Percentiles rank a stretch among this genome's conserved stretches.
Conservation (phyloP, 2,797 vertebrate genomes). For the Darevskia mixta region DNA sequence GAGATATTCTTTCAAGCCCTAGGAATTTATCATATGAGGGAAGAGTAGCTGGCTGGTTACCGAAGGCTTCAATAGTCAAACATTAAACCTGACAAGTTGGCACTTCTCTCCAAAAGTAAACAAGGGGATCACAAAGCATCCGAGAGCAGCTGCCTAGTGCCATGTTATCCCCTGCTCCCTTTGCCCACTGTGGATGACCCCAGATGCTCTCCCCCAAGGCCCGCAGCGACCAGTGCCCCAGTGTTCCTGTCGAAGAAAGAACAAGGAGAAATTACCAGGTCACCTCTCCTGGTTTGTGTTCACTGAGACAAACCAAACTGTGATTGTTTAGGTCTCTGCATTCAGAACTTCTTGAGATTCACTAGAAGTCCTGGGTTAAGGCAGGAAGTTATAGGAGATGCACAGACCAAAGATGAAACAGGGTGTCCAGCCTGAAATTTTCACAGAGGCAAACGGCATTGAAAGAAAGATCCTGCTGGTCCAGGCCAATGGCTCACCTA, state of each 20-base stretch:
- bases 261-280: slow-evolving; percentile 5
- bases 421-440: too few relatives aligned
- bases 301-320: not conserved
- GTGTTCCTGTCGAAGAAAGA: not conserved
- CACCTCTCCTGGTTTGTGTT: not conserved
- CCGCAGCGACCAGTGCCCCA: not conserved
- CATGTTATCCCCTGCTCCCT: not conserved
- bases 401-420: too few relatives aligned
- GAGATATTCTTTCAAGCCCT: not conserved
- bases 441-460: too few relatives aligned
- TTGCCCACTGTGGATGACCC: not conserved
- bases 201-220: not conserved
- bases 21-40: not conserved
- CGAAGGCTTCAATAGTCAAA: not conserved
- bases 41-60: not conserved
- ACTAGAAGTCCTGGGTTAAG: not conserved
- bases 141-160: not conserved
- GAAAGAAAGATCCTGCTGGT: too few relatives aligned
- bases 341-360: not conserved
- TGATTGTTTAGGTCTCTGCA: not conserved
- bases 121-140: not conserved
- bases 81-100: slow-evolving; percentile 13
- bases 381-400: too few relatives aligned
- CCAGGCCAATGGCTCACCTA: too few relatives aligned
- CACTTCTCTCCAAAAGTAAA: slow-evolving; percentile 1